phyloP scores from a whole-genome alignment of 2,888 invertebrate genomes.

The Cepaea hortensis region DNA sequence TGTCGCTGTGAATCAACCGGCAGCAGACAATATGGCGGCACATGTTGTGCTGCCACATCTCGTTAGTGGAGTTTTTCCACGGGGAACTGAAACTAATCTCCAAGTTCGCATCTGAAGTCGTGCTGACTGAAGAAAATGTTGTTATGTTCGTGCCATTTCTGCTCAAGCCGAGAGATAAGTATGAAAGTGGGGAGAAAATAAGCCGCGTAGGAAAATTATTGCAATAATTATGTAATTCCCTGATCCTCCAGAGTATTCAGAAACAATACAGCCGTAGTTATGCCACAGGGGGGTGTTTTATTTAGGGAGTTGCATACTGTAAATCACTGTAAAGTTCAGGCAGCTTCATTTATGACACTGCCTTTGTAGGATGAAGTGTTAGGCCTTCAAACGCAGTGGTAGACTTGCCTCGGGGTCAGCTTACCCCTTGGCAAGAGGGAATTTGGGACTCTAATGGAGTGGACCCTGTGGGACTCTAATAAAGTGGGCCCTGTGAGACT shows the following conservation, averaged over 20 bases:
- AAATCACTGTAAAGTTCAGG: too few species aligned
- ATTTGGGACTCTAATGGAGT: too few species aligned
- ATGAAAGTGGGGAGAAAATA: neutral
- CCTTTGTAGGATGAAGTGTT: too few species aligned
- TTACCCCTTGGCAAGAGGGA: too few species aligned
- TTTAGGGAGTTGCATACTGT: neutral
- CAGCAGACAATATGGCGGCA: slow-evolving; percentile 44
- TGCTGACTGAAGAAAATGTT: neutral
- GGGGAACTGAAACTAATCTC: slow-evolving; percentile 17
- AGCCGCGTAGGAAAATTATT: neutral
- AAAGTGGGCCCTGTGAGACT: too few species aligned
- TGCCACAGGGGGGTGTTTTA: neutral
- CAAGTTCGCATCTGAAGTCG: neutral
- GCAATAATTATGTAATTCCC: neutral
- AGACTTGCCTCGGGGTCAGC: too few species aligned
- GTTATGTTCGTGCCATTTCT: slow-evolving; percentile 6
- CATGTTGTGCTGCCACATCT: slow-evolving; percentile 41
- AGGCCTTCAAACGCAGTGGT: too few species aligned
- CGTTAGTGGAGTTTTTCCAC: slow-evolving; percentile 2
- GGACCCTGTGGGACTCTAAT: too few species aligned
- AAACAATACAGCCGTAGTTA: neutral
- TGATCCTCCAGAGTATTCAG: too few species aligned
- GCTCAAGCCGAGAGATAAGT: neutral
- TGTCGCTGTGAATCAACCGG: slow-evolving; percentile 37
- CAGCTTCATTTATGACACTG: too few species aligned